Conservation (phyloP, 2,888 invertebrate genomes). For the Tachina grossa region DNA sequence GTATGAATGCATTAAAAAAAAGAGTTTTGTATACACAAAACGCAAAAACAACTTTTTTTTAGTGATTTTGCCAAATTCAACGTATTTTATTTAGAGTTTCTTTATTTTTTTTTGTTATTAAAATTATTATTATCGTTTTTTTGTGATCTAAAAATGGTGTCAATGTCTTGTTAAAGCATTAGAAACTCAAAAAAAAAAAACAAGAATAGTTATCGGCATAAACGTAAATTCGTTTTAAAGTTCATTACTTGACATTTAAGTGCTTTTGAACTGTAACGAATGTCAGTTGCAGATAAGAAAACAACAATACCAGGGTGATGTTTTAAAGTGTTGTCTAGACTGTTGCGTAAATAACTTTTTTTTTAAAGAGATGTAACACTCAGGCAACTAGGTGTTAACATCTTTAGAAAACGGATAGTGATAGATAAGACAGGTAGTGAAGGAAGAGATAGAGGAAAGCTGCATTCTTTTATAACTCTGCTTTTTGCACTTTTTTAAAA, state of each 20-base stretch:
- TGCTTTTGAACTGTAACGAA: conserved; percentile 29
- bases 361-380: too few relatives aligned
- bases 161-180: conserved; percentile 35
- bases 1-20: not conserved
- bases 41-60: conserved; percentile 17
- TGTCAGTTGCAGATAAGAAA: not conserved
- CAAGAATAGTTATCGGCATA: not conserved
- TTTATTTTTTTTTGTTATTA: not conserved
- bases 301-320: not conserved
- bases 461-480: too few relatives aligned
- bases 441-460: too few relatives aligned
- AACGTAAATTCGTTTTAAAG: conserved; percentile 28
- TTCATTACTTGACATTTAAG: conserved; percentile 46
- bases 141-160: conserved; percentile 35
- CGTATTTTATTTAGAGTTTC: not conserved
- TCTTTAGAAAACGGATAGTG: too few relatives aligned
- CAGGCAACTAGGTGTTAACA: not conserved
- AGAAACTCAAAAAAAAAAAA: not conserved
- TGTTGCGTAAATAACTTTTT: not conserved
- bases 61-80: not conserved
- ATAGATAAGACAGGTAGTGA: too few relatives aligned
- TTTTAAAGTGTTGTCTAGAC: conserved; percentile 15
- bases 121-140: not conserved
- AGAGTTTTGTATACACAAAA: not conserved
- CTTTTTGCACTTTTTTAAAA: too few relatives aligned